Base-by-base conservation (phyloP, 2,888 invertebrate species). In the Miltochrista miniata region DNA sequence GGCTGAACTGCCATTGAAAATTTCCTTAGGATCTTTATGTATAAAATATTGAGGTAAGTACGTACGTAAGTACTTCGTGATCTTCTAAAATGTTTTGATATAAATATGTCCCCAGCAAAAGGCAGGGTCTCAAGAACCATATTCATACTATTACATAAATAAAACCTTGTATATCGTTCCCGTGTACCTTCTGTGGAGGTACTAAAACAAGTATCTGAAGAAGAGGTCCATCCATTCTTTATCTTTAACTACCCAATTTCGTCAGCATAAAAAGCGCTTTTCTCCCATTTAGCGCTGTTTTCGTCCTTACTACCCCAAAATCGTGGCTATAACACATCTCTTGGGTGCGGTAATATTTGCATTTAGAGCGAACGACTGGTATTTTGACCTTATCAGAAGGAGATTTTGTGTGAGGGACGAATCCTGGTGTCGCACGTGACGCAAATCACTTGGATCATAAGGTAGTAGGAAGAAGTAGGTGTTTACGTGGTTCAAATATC, bases 361-460 rank as follows among this genome's bases (percentile, higher is more conserved):
- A 90, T 90, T 90, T 90, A 90, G 87, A 90, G 83, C 87, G 90
- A 89, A 85, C 86, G 85, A 84, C 83, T 87, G 87, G 87, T 88
- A 87, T 87, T 83, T 80, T 83, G 87, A 87, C 88, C 87, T 90
- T 89, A 89, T 90, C 90, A 83, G 81, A 72, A 72, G 79, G 77
- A 87, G 87, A 89, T 87, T 85, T 87, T 85, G 82, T 85, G 85
- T 83, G 80, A 82, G 82, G 85, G 81, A 79, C 79, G 77, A 81
- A 78, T 82, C 82, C 77, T 80, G 85, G 83, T 81, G 85, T 83
- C 79, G 79, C 79, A 70, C 75, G 73, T 77, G 70, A 69, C 66
- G 70, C 70, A 74, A 78, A 77, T 74, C 76, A 74, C 70, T 76
- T 65, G 59, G 61, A 70, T 68, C 68, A 59, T 30, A 29, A 48